These are phyloP conservation scores for Neosalanx taihuensis DNA, from an alignment of 2,797 vertebrate genomes.

Conservation along the genomic window DNA sequence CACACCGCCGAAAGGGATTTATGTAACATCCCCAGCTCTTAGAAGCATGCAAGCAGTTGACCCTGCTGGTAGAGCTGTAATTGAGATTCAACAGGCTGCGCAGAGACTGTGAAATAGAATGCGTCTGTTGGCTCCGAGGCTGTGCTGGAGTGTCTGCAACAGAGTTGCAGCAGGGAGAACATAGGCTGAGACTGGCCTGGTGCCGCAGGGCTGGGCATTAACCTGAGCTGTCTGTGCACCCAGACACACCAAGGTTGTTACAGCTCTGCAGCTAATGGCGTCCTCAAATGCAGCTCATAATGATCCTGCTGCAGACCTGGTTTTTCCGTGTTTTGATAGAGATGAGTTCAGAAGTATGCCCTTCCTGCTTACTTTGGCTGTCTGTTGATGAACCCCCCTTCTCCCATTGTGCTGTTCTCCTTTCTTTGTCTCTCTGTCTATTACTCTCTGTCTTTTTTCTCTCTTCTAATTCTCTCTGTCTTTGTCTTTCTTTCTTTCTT, in stretches of 20 bases:
- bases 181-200: not conserved
- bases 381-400: slow-evolving; percentile 31
- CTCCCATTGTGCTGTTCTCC: slow-evolving; percentile 28
- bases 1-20: slow-evolving; percentile 16
- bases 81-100: slow-evolving; percentile 58
- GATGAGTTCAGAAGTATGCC: not conserved
- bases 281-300: not conserved
- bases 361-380: not conserved
- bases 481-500: not conserved
- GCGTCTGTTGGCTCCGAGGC: slow-evolving; percentile 43
- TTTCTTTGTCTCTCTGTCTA: too few species aligned
- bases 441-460: too few species aligned
- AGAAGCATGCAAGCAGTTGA: slow-evolving; percentile 38
- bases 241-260: not conserved
- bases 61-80: slow-evolving; percentile 42
- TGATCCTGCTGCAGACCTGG: too few species aligned
- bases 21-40: too few species aligned
- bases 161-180: slow-evolving; percentile 6
- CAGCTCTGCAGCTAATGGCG: not conserved
- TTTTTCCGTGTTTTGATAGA: too few species aligned
- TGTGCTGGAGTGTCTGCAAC: slow-evolving; percentile 25
- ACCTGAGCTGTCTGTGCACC: too few species aligned
- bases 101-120: slow-evolving; percentile 53
- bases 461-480: too few species aligned
- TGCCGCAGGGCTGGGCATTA: slow-evolving; percentile 36